Conservation (phyloP, 2,797 vertebrate genomes). For the Pelochelys cantorii region DNA sequence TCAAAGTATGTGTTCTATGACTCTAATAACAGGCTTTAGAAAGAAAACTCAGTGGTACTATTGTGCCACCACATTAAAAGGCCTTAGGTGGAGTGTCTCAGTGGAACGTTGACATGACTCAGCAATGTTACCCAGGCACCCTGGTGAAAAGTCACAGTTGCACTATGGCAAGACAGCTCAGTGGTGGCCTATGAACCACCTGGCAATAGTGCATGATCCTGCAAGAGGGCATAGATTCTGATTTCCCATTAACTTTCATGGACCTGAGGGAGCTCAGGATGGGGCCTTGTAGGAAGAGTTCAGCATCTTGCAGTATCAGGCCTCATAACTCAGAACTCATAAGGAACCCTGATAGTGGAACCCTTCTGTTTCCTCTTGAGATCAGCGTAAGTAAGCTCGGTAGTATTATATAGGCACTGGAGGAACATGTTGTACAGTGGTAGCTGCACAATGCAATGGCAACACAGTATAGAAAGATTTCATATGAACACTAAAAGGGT, state of each 20-base stretch:
- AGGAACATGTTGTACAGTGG: background rate
- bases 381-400: background rate
- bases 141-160: background rate
- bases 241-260: background rate
- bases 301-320: background rate
- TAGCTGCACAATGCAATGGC: fast-evolving
- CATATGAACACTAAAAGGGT: background rate
- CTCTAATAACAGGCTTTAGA: background rate
- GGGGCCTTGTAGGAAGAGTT: background rate
- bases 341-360: background rate
- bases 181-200: background rate
- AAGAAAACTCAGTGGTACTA: background rate
- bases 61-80: background rate
- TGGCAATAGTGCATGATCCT: background rate
- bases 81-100: background rate
- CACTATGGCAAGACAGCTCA: background rate
- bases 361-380: background rate
- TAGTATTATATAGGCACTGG: background rate
- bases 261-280: background rate
- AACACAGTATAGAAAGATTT: background rate
- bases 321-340: background rate
- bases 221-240: background rate
- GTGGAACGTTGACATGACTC: background rate
- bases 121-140: fast-evolving
- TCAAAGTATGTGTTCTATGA: background rate